A percentile compares a stretch with the other conserved stretches of the same genome.
phyloP scores from a whole-genome alignment of 2,797 vertebrate species.

The Cirrhinus mrigala region DNA sequence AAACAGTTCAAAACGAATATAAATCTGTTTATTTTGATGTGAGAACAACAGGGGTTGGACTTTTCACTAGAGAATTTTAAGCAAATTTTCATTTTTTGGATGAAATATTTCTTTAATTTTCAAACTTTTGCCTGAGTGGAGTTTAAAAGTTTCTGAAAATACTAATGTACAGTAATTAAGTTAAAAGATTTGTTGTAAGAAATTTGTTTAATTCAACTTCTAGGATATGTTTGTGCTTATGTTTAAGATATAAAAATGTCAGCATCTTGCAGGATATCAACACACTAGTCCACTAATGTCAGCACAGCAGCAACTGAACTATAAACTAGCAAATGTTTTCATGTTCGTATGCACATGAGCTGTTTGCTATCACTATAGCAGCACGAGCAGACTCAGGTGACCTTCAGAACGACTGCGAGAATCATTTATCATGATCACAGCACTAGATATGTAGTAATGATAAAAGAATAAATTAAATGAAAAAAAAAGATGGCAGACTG shows the following conservation, averaged over 20 bases:
- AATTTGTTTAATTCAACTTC: no score
- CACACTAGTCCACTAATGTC: neutral
- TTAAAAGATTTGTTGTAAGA: no score
- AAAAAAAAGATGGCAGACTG: constrained; percentile 2
- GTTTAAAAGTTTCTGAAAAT: neutral
- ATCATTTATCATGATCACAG: constrained; percentile 28
- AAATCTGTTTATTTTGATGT: no score
- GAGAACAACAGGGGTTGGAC: no score
- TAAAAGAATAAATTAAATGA: neutral
- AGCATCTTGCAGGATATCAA: neutral
- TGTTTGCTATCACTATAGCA: neutral
- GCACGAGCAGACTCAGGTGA: neutral
- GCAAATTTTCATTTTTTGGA: neutral
- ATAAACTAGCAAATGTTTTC: constrained; percentile 2
- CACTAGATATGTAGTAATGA: constrained; percentile 18
- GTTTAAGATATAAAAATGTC: neutral
- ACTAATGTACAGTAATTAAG: no score
- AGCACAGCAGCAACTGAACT: neutral
- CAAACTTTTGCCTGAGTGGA: neutral
- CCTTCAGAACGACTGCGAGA: neutral
- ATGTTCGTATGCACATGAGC: neutral
- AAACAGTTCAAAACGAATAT: no score
- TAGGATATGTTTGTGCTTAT: neutral
- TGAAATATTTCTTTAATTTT: no score
- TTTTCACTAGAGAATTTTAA: neutral